Evolutionary conservation across 2,797 vertebrate genomes (phyloP).

Genomic region (Chanos chanos): DNA sequence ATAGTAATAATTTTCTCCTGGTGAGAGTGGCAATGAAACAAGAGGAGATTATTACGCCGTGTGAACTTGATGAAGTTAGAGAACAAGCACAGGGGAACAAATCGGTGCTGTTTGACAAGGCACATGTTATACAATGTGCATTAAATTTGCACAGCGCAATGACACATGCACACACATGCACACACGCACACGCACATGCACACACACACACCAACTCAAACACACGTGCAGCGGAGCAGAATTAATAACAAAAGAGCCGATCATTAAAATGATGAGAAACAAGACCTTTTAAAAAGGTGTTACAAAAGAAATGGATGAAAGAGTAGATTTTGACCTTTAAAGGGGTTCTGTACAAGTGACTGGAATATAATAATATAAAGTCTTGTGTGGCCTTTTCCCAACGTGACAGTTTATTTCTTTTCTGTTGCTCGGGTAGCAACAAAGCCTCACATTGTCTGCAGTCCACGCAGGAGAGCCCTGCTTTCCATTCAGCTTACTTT

Average conservation of each 20-base stretch:
- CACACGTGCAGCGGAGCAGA: constrained; percentile 37
- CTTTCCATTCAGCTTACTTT: no score
- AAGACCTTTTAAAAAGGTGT: constrained; percentile 40
- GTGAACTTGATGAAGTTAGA: constrained; percentile 39
- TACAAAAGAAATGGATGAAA: constrained; percentile 33
- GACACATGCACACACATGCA: background rate
- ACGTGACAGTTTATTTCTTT: background rate
- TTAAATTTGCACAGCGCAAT: background rate
- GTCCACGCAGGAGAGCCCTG: no score
- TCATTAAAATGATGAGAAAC: constrained; percentile 19
- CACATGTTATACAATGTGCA: constrained; percentile 17
- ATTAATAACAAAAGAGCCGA: background rate
- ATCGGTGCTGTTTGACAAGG: constrained; percentile 17
- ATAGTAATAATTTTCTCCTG: constrained; percentile 62
- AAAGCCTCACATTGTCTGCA: no score
- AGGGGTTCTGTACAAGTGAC: background rate
- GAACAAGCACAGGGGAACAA: background rate
- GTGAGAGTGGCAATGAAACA: constrained; percentile 61
- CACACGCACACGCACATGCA: background rate
- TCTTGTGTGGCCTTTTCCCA: constrained; percentile 3
- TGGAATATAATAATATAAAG: background rate
- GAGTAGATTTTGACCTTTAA: constrained; percentile 56
- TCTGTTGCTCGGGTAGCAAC: no score
- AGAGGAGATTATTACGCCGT: constrained; percentile 55
- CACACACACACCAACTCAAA: background rate